Evolutionary conservation across 2,888 invertebrate species (phyloP), one percentile per base, ranked within the genome.

Genomic region (Hyalella azteca): DNA sequence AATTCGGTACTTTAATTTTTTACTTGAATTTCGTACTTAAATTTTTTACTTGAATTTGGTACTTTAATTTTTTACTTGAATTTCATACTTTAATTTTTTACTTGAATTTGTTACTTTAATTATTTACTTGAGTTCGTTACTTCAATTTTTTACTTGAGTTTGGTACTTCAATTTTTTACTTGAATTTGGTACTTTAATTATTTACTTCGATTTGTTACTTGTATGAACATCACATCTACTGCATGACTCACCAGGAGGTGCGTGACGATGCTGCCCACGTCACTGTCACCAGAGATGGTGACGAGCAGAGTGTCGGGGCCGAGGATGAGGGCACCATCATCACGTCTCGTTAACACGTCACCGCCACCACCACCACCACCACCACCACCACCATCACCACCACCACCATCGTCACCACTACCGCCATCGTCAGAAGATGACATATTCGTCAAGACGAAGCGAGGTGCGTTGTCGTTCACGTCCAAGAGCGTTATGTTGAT

Each of bases 381-480:
- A 13, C 15, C n/a, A 5, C 50, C 13, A 22, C 15, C 7, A 13
- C 15, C 13, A 5, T 15, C 7, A 5, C n/a, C 50, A 50, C 50
- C n/a, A 22, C 15, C 3, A 19, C 50, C 13, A 7, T 19, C 1
- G 15, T 13, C 45, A 15, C 45, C 15, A 45, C 45, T 45, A 45
- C 45, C 45, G 45, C 9, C 45, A 45, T 45, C 15, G 9, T 45
- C 45, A 45, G 45, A 9, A 45, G 15, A 15, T 11, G 45, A 45
- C 15, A 45, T 45, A n/a, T n/a, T n/a, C 15, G 15, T 13, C 86
- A 93, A 94, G 0, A 93, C 88, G 87, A 97, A 97, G 85, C 91
- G 90, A 0, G 97, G 97, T 0, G 91, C 90, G 87, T 97, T 96
- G 87, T 97, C 97, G 87, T 97, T 97, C 0, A 94, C 92, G 87